Evolutionary conservation across 2,888 invertebrate genomes (phyloP).

Genomic region (Dryomyza anilis): DNA sequence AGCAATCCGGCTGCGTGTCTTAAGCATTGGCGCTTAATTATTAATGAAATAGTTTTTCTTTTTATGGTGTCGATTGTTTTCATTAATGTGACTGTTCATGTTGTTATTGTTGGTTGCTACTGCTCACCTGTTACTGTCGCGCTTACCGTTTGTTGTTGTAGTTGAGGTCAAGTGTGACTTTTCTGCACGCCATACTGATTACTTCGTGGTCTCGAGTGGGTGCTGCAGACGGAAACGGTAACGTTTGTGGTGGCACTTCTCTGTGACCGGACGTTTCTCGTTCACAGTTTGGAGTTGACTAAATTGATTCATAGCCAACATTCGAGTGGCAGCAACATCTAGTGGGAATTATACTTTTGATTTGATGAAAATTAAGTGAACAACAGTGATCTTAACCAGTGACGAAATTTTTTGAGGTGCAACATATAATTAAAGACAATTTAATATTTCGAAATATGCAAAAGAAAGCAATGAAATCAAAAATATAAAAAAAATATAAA

Average conservation of each 20-base stretch:
- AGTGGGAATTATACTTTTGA: neutral
- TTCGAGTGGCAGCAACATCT: neutral
- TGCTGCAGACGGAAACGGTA: conserved; percentile 30
- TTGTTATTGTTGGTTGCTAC: neutral
- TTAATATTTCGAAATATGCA: too few species aligned
- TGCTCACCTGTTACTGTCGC: neutral
- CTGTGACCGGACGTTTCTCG: conserved; percentile 34
- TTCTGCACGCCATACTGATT: conserved; percentile 25
- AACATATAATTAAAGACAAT: too few species aligned
- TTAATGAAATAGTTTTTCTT: neutral
- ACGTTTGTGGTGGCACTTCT: conserved; percentile 30
- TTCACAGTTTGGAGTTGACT: conserved; percentile 23
- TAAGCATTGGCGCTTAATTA: conserved; percentile 17
- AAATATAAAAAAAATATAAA: neutral
- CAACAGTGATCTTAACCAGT: too few species aligned
- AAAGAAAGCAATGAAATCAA: too few species aligned
- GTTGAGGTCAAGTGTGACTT: conserved; percentile 23
- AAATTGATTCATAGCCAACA: neutral
- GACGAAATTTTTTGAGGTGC: conserved; percentile 1
- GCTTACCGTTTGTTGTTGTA: neutral
- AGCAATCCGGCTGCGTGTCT: neutral
- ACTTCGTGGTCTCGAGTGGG: neutral
- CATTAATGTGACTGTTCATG: neutral
- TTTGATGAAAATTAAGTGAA: neutral
- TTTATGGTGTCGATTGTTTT: neutral